A percentile compares a stretch with the other conserved stretches of the same genome.
Conservation (phyloP, 2,797 vertebrate species). For the Scomberomorus guttatus region DNA sequence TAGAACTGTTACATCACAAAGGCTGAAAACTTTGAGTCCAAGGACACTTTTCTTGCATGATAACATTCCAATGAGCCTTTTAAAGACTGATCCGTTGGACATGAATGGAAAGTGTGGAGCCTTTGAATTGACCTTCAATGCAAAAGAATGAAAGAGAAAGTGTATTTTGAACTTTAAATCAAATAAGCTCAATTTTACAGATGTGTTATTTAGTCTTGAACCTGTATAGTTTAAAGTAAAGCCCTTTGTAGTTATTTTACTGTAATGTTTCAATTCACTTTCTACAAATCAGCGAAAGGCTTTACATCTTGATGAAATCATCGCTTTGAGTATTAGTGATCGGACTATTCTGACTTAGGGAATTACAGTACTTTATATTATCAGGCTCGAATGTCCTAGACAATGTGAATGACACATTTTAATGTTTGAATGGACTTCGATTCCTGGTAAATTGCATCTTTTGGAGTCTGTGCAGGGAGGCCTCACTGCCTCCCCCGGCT, state of each 20-base stretch:
- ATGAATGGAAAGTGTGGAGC: neutral
- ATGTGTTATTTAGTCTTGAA: slow-evolving; percentile 3
- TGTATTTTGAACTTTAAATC: neutral
- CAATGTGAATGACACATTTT: slow-evolving; percentile 8
- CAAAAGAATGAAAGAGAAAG: neutral
- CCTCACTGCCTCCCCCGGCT: slow-evolving; percentile 17
- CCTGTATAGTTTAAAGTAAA: slow-evolving; percentile 6
- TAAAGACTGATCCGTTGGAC: neutral
- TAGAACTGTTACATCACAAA: neutral
- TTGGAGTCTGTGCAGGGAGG: slow-evolving; percentile 4
- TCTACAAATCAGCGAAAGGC: neutral
- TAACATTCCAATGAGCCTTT: neutral
- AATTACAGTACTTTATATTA: neutral
- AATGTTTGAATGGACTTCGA: slow-evolving; percentile 16
- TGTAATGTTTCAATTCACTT: slow-evolving; percentile 11
- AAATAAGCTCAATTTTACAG: neutral
- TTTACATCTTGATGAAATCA: slow-evolving; percentile 35
- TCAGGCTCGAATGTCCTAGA: neutral
- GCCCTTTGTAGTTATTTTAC: slow-evolving; percentile 6
- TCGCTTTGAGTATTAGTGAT: neutral
- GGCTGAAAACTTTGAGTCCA: neutral
- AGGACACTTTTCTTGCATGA: neutral
- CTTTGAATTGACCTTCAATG: slow-evolving; percentile 9
- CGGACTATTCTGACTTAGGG: slow-evolving; percentile 1
- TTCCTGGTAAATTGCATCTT: slow-evolving; percentile 25